These are phyloP conservation scores for Papio anubis DNA, from an alignment of 2,113 vertebrate genomes.

Conservation along the genomic window DNA sequence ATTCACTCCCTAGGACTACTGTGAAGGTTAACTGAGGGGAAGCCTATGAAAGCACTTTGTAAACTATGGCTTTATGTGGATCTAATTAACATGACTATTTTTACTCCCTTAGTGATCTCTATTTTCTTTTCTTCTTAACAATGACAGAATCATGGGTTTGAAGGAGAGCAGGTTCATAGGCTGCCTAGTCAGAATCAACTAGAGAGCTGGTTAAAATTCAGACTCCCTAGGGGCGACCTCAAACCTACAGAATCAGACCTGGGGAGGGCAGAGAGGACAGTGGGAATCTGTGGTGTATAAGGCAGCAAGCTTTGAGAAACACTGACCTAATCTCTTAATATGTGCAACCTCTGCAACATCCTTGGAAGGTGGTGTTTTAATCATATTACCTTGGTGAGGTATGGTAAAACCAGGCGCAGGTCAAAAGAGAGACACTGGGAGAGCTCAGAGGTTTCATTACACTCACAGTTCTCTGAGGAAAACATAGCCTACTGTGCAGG, in stretches of 20 bases:
- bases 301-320: neutral
- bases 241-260: neutral
- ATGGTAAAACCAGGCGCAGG: neutral
- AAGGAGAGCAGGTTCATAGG: neutral
- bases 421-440: neutral
- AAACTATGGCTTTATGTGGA: neutral
- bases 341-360: too few species aligned
- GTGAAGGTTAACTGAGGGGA: neutral
- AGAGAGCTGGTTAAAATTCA: neutral
- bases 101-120: constrained; percentile 24
- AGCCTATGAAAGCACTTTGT: neutral
- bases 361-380: neutral
- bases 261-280: too few species aligned
- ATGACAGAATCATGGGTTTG: constrained; percentile 2
- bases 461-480: neutral
- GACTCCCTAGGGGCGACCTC: neutral
- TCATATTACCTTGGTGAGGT: neutral
- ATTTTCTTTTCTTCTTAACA: constrained; percentile 39
- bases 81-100: constrained; percentile 29
- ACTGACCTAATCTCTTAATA: too few species aligned
- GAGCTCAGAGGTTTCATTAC: neutral
- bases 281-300: neutral
- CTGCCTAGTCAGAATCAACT: neutral
- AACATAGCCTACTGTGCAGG: accelerated
- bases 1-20: neutral